Percentiles rank a stretch among this genome's conserved stretches.
phyloP scores from a whole-genome alignment of 1,140 invertebrate species.

The Gonatopus flavifemur region DNA sequence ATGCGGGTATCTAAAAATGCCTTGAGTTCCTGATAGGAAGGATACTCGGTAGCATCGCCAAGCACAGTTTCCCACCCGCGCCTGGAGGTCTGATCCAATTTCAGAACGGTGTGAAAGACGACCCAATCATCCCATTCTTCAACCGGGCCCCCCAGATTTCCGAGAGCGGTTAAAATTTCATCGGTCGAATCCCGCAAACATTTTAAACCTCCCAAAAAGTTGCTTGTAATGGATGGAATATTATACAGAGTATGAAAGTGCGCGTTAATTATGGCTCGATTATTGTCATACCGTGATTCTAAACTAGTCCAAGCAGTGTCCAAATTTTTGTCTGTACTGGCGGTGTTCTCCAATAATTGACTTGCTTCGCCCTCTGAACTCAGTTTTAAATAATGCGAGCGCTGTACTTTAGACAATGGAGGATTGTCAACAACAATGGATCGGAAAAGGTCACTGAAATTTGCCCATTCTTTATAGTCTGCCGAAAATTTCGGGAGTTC shows the following conservation, averaged over 20 bases:
- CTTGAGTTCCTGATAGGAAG: too few relatives aligned
- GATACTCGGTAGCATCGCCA: too few relatives aligned
- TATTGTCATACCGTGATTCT: slow-evolving; percentile 1
- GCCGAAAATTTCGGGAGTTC: slow-evolving; percentile 3
- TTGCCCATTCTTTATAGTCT: background rate
- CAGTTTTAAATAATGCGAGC: slow-evolving; percentile 10
- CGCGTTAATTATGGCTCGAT: background rate
- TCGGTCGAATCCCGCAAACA: slow-evolving; percentile 4
- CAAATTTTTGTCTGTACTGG: slow-evolving; percentile 1
- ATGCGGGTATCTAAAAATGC: too few relatives aligned
- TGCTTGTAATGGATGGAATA: background rate
- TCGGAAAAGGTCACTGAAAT: slow-evolving; percentile 2
- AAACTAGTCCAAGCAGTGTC: background rate
- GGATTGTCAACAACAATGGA: slow-evolving; percentile 3
- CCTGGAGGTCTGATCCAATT: too few relatives aligned
- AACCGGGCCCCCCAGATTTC: slow-evolving; percentile 7
- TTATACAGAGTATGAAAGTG: slow-evolving; percentile 6
- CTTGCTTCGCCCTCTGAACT: slow-evolving; percentile 4
- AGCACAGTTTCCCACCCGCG: too few relatives aligned
- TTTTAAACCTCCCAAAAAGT: background rate
- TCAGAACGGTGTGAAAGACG: too few relatives aligned
- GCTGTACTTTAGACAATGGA: background rate
- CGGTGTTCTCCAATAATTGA: slow-evolving; percentile 2
- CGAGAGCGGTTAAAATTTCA: slow-evolving; percentile 5
- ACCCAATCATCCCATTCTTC: slow-evolving; percentile 1